These are phyloP conservation scores for Epinephelus awoara DNA, from an alignment of 2,797 vertebrate species.

Conservation along the genomic window DNA sequence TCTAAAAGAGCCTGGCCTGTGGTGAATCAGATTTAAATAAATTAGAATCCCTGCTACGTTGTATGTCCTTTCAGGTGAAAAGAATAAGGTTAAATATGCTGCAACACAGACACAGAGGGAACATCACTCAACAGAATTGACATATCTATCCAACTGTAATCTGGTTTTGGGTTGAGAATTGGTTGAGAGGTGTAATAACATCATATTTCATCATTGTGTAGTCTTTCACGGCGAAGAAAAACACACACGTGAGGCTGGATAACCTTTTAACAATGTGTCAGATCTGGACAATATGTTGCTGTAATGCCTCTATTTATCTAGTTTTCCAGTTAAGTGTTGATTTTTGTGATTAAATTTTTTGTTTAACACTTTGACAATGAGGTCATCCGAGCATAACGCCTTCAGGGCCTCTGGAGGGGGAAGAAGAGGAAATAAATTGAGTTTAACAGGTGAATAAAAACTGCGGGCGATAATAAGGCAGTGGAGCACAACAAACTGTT, in stretches of 20 bases:
- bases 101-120: slow-evolving; percentile 28
- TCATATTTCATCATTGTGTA: slow-evolving; percentile 32
- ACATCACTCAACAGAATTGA: slow-evolving; percentile 52
- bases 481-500: slow-evolving; percentile 7
- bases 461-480: slow-evolving; percentile 16
- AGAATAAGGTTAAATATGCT: slow-evolving; percentile 58
- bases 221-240: neutral
- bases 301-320: neutral
- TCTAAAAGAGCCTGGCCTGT: slow-evolving; percentile 30
- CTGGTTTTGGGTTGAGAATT: slow-evolving; percentile 48
- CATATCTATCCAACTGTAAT: slow-evolving; percentile 51
- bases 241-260: slow-evolving; percentile 3
- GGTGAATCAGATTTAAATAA: slow-evolving; percentile 70
- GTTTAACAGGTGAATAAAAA: slow-evolving; percentile 29
- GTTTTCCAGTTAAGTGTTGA: neutral
- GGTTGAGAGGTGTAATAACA: slow-evolving; percentile 33
- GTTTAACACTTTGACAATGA: slow-evolving; percentile 17
- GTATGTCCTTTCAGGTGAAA: slow-evolving; percentile 51
- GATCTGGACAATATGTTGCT: neutral
- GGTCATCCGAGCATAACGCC: neutral
- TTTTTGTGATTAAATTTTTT: neutral
- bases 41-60: slow-evolving; percentile 47
- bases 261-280: slow-evolving; percentile 15
- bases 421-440: neutral
- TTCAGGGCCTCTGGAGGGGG: slow-evolving; percentile 2